phyloP scores from a whole-genome alignment of 2,113 vertebrate genomes.

The Fulica atra region DNA sequence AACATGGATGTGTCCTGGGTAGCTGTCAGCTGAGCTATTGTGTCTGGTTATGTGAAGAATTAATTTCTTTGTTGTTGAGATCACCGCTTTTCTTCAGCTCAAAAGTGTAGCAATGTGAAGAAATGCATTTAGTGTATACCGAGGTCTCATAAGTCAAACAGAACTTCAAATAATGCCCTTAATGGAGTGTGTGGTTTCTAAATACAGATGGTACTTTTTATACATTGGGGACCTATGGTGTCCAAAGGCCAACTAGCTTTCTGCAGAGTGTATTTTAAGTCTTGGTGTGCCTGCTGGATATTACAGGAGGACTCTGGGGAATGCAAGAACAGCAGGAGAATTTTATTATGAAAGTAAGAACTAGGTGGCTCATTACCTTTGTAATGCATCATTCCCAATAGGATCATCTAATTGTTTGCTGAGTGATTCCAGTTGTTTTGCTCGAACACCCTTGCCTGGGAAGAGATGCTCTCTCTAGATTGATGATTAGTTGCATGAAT shows the following conservation, averaged over 20 bases:
- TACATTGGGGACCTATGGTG: not conserved
- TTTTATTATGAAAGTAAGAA: not conserved
- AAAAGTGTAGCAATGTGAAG: not conserved
- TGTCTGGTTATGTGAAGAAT: not conserved
- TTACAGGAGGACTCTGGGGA: too few relatives aligned
- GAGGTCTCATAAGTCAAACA: not conserved
- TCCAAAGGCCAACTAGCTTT: not conserved
- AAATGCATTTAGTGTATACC: not conserved
- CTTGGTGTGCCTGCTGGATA: not conserved
- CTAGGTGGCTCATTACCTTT: slow-evolving; percentile 6
- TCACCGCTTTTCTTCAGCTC: not conserved
- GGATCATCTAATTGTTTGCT: not conserved
- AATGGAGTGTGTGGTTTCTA: not conserved
- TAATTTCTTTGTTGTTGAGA: not conserved
- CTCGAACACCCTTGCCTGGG: not conserved
- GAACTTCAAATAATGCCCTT: not conserved
- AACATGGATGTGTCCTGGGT: rapidly evolving
- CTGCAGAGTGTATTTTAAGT: not conserved
- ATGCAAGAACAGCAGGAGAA: not conserved
- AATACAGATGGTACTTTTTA: not conserved
- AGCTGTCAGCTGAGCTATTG: not conserved
- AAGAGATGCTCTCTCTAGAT: not conserved
- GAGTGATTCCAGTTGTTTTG: slow-evolving; percentile 10
- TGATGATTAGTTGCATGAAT: not conserved
- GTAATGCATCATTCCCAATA: not conserved